Evolutionary conservation across 64 coral and sea anemone species (phyloP).

Genomic region (Astreopora myriophthalma): DNA sequence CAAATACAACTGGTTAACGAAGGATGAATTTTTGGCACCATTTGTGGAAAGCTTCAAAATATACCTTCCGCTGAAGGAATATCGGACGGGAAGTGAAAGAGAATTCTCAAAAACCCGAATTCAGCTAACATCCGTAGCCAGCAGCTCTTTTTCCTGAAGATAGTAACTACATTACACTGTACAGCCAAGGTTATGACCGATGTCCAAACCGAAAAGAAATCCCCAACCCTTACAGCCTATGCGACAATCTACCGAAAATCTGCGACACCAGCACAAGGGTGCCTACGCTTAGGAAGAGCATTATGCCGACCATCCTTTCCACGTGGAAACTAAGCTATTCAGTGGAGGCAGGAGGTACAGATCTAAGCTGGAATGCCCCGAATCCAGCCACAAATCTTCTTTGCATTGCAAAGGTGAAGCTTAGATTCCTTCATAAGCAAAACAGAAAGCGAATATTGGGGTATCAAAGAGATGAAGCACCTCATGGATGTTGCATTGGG

Average conservation of each 20-base stretch:
- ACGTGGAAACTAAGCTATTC: conserved; percentile 34
- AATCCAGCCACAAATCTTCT: conserved; percentile 34
- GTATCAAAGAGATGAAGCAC: not conserved
- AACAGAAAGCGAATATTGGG: not conserved
- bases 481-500: conserved; percentile 29
- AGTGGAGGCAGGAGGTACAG: not conserved
- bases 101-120: conserved; percentile 17
- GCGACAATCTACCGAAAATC: conserved; percentile 31
- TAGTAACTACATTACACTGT: conserved; percentile 30
- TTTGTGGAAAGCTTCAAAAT: conserved; percentile 46
- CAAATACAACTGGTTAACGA: conserved; percentile 29
- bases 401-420: conserved; percentile 16
- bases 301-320: conserved; percentile 59
- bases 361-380: conserved; percentile 38
- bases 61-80: conserved; percentile 49
- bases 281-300: not conserved
- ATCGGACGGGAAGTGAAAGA: not conserved
- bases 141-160: not conserved
- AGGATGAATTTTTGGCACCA: conserved; percentile 15
- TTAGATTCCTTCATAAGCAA: not conserved
- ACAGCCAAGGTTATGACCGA: conserved; percentile 24
- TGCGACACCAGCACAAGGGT: conserved; percentile 15
- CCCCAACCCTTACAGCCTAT: conserved; percentile 39
- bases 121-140: not conserved
- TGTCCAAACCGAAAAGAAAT: conserved; percentile 26